phyloP scores from a whole-genome alignment of 2,113 vertebrate genomes.

The Bothrops jararaca region DNA sequence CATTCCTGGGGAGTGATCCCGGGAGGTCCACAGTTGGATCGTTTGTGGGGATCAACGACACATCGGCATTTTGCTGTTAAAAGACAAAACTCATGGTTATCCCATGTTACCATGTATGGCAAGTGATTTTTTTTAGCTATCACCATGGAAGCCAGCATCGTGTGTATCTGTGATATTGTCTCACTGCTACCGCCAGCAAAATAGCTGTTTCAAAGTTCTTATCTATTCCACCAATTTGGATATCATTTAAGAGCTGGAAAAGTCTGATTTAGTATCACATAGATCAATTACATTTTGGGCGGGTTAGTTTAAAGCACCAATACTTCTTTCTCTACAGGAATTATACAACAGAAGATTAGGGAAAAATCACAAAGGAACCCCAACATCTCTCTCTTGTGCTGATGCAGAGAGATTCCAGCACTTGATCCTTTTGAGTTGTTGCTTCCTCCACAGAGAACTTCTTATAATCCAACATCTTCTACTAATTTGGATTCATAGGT shows the following conservation, averaged over 20 bases:
- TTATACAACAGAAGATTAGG: no score
- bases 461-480: no score
- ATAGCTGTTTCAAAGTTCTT: background rate
- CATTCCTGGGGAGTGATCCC: slow-evolving; percentile 53
- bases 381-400: no score
- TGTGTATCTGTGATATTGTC: background rate
- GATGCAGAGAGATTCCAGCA: no score
- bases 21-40: slow-evolving; percentile 56
- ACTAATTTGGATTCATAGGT: no score
- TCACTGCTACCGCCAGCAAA: background rate
- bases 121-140: background rate
- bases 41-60: accelerated
- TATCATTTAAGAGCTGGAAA: background rate
- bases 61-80: slow-evolving; percentile 61
- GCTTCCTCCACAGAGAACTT: no score
- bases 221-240: accelerated
- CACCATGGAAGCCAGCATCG: background rate
- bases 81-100: slow-evolving; percentile 29
- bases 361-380: no score
- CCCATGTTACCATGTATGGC: background rate
- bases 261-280: background rate
- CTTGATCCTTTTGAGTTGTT: no score
- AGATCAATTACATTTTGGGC: slow-evolving; percentile 55
- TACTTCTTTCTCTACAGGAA: no score
- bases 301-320: slow-evolving; percentile 67